phyloP scores from a whole-genome alignment of 2,888 invertebrate species.

The Microplitis manilae region DNA sequence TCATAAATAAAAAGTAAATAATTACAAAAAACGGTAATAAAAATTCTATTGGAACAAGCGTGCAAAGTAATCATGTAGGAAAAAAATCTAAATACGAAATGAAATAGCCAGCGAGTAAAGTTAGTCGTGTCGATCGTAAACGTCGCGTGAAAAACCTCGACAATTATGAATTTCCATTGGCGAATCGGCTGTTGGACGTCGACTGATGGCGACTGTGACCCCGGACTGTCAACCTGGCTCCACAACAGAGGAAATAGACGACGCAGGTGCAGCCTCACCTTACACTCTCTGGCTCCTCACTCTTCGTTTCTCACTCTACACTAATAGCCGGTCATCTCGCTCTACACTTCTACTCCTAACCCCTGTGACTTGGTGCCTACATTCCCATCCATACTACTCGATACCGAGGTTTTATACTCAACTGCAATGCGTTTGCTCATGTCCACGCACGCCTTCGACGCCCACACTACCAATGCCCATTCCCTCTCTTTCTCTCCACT shows the following conservation, averaged over 20 bases:
- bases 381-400: conserved; percentile 7
- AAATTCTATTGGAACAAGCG: background rate
- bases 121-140: conserved; percentile 31
- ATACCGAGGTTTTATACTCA: conserved; percentile 30
- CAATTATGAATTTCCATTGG: conserved; percentile 58
- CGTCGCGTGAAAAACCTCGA: conserved; percentile 50
- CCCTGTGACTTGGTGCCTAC: background rate
- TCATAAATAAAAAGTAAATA: background rate
- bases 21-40: background rate
- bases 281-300: too few species aligned
- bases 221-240: conserved; percentile 50
- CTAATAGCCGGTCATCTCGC: conserved; percentile 7
- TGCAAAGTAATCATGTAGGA: background rate
- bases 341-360: background rate
- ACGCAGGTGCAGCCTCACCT: conserved; percentile 37
- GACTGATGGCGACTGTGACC: conserved; percentile 52
- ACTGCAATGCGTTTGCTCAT: conserved; percentile 35
- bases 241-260: conserved; percentile 12
- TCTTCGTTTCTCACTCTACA: conserved; percentile 20
- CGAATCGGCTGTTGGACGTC: conserved; percentile 50
- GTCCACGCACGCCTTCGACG: conserved; percentile 32
- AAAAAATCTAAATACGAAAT: conserved; percentile 18
- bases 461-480: conserved; percentile 11
- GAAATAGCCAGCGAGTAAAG: conserved; percentile 8
- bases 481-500: background rate